Conservation (phyloP, 2,797 vertebrate genomes). For the Alcedo atthis region DNA sequence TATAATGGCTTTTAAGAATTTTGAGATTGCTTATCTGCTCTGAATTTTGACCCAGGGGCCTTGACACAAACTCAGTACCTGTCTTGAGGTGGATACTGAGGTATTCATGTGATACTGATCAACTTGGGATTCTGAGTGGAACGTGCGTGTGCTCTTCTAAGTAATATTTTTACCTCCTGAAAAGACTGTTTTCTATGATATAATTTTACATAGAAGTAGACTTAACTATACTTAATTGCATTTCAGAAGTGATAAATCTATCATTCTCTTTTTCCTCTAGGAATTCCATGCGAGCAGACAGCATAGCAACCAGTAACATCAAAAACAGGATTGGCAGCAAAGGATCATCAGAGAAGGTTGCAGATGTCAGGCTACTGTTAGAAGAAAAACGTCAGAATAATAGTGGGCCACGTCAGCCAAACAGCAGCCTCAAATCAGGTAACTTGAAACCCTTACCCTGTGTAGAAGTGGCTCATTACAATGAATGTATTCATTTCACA, state of each 20-base stretch:
- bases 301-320: constrained; percentile 79
- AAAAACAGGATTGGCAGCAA: constrained; percentile 89
- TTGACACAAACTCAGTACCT: background rate
- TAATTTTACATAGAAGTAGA: background rate
- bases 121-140: background rate
- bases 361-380: constrained; percentile 90
- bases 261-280: constrained; percentile 62
- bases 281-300: constrained; percentile 86
- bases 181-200: background rate
- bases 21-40: background rate
- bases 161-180: background rate
- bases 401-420: constrained; percentile 73
- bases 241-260: background rate
- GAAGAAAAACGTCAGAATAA: constrained; percentile 93
- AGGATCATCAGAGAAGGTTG: constrained; percentile 84
- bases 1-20: background rate
- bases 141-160: fast-evolving
- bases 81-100: background rate
- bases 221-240: background rate
- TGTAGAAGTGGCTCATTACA: background rate
- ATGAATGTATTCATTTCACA: background rate
- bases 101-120: background rate
- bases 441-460: background rate
- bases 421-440: constrained; percentile 86
- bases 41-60: background rate